Percentiles rank a stretch among this genome's conserved stretches.
phyloP scores from a whole-genome alignment of 2,888 invertebrate genomes.

The Crocallis elinguaria region DNA sequence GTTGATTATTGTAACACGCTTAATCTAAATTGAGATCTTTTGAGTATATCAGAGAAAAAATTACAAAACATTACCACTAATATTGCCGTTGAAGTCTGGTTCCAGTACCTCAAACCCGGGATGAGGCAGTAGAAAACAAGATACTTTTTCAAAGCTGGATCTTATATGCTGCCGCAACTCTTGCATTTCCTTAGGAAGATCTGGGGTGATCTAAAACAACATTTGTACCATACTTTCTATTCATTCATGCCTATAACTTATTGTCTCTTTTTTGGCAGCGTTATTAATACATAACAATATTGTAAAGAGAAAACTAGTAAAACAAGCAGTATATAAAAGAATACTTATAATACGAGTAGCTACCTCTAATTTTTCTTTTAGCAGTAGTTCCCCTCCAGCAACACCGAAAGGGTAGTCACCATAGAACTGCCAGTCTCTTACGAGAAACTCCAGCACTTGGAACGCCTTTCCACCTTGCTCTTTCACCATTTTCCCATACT shows the following conservation, averaged over 20 bases:
- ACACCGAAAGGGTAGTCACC: slow-evolving; percentile 96
- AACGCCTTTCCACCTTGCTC: slow-evolving; percentile 92
- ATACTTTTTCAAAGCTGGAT: slow-evolving; percentile 23
- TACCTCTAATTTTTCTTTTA: slow-evolving; percentile 92
- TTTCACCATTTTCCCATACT: slow-evolving; percentile 93
- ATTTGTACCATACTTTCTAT: too few species aligned
- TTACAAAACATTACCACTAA: background rate
- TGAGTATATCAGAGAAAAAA: too few species aligned
- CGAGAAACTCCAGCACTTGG: slow-evolving; percentile 93
- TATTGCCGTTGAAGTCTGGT: background rate
- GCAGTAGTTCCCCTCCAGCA: slow-evolving; percentile 92
- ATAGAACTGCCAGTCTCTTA: slow-evolving; percentile 98
- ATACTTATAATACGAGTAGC: too few species aligned
- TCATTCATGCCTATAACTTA: too few species aligned
- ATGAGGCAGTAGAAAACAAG: slow-evolving; percentile 31
- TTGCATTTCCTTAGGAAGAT: slow-evolving; percentile 6
- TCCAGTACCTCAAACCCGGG: slow-evolving; percentile 19
- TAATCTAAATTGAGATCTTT: too few species aligned
- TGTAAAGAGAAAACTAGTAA: too few species aligned
- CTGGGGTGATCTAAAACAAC: slow-evolving; percentile 3
- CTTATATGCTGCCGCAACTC: slow-evolving; percentile 21
- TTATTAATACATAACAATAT: too few species aligned
- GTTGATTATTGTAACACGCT: too few species aligned
- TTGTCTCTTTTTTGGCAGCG: too few species aligned
- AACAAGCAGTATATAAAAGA: too few species aligned